phyloP scores from a whole-genome alignment of 2,797 vertebrate genomes.

The Sebastes steindachneri region DNA sequence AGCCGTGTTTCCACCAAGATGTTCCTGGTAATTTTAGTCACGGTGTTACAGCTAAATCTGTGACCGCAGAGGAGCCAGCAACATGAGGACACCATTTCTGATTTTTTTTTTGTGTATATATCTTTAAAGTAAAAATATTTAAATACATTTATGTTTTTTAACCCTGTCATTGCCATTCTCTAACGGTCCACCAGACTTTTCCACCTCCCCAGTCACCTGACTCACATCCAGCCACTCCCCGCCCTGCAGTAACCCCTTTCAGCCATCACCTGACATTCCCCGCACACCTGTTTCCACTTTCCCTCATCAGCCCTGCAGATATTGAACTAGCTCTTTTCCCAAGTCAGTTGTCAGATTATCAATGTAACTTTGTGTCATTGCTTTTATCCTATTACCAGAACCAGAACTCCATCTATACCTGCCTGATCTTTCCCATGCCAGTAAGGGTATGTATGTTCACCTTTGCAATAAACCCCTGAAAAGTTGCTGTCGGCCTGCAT shows the following conservation, averaged over 20 bases:
- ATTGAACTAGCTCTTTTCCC: not conserved
- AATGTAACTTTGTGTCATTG: not conserved
- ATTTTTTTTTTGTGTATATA: too few species aligned
- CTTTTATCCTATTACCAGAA: not conserved
- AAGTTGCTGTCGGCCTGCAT: not conserved
- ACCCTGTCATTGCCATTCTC: too few species aligned
- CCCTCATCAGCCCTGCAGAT: not conserved
- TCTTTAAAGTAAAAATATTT: too few species aligned
- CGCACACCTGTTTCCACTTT: not conserved
- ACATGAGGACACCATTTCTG: too few species aligned
- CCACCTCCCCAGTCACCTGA: not conserved
- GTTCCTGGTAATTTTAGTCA: too few species aligned
- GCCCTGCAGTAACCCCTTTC: too few species aligned
- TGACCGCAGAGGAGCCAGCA: too few species aligned
- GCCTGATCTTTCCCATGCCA: too few species aligned
- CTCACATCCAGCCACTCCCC: not conserved
- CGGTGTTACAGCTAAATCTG: too few species aligned
- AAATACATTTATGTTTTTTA: too few species aligned
- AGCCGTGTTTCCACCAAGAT: not conserved
- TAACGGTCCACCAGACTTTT: not conserved
- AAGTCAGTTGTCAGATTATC: too few species aligned
- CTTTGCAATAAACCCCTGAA: not conserved
- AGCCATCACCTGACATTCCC: not conserved
- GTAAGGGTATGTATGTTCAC: not conserved
- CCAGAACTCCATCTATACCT: not conserved